Evolutionary conservation across 1,140 invertebrate species (phyloP).

Genomic region (Zelostemma sp.): DNA sequence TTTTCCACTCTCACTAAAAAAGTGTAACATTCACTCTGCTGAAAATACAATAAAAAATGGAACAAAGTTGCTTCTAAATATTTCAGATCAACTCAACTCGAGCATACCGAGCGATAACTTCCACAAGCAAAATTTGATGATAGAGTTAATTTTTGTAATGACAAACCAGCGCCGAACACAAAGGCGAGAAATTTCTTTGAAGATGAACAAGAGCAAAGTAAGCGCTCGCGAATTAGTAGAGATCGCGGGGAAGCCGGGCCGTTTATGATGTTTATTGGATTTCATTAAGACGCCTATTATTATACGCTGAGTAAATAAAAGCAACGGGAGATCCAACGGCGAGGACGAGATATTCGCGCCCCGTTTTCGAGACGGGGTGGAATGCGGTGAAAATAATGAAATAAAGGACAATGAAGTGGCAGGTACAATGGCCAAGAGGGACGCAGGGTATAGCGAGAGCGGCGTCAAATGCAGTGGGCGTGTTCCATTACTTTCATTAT

Average conservation of each 20-base stretch:
- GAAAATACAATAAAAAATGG: too few relatives aligned
- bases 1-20: too few relatives aligned
- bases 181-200: constrained; percentile 46
- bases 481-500: constrained; percentile 59
- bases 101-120: not conserved
- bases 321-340: constrained; percentile 30
- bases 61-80: too few relatives aligned
- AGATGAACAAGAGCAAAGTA: constrained; percentile 30
- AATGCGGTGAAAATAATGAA: constrained; percentile 62
- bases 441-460: constrained; percentile 28
- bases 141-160: not conserved
- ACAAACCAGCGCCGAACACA: constrained; percentile 29
- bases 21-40: too few relatives aligned
- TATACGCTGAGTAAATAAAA: constrained; percentile 61
- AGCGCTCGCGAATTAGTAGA: constrained; percentile 52
- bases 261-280: constrained; percentile 68
- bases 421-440: constrained; percentile 53
- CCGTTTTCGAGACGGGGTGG: constrained; percentile 31
- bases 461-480: constrained; percentile 58
- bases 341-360: constrained; percentile 33
- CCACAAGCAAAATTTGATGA: not conserved
- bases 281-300: constrained; percentile 67
- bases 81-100: constrained; percentile 4
- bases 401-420: constrained; percentile 63
- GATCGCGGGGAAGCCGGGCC: constrained; percentile 44